Evolutionary conservation across 2,113 vertebrate genomes (phyloP).

Genomic region (Oxyruncus cristatus): DNA sequence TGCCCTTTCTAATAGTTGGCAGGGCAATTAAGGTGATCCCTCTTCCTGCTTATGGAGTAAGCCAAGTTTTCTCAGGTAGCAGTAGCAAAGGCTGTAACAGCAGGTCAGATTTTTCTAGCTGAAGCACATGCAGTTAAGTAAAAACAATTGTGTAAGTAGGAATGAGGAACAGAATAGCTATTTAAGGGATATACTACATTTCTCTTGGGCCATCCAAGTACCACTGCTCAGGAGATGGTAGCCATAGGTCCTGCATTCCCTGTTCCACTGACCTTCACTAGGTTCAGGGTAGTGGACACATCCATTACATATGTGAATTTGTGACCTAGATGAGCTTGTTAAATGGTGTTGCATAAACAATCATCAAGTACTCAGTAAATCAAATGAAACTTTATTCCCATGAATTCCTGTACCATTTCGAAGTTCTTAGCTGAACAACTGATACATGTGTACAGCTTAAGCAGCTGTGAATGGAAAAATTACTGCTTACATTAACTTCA

Average conservation of each 20-base stretch:
- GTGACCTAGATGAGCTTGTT: background rate
- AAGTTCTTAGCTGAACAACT: background rate
- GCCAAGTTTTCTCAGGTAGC: background rate
- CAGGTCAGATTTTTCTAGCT: background rate
- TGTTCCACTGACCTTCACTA: background rate
- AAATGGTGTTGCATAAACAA: background rate
- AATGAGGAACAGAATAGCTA: background rate
- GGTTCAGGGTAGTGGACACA: fast-evolving
- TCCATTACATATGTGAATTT: background rate
- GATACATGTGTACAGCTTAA: background rate
- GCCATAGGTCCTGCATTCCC: background rate
- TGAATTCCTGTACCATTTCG: background rate
- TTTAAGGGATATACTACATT: too few species aligned
- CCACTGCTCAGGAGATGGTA: background rate
- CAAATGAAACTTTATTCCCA: constrained; percentile 46
- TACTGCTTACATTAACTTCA: background rate
- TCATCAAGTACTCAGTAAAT: background rate
- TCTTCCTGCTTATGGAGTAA: background rate
- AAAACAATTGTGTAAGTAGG: background rate
- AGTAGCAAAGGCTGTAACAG: background rate
- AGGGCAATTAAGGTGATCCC: background rate
- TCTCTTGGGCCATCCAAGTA: background rate
- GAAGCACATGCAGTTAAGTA: background rate
- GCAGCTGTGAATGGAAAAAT: background rate
- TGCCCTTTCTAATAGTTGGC: background rate